A percentile compares a stretch with the other conserved stretches of the same genome.
Conservation (phyloP, 2,797 vertebrate genomes). For the Myiotriccus ornatus region DNA sequence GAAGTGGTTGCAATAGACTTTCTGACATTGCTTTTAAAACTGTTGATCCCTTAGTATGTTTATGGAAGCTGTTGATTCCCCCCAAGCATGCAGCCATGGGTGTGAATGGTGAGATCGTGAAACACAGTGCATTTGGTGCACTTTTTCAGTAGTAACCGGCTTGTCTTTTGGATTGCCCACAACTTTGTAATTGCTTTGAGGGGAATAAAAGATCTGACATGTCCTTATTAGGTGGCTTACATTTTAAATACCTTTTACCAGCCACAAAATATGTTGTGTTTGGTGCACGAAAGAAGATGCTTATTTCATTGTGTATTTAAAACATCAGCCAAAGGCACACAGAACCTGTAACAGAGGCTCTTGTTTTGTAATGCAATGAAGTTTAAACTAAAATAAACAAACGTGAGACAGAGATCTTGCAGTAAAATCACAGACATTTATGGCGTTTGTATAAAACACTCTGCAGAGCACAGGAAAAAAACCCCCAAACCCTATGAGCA, state of each 20-base stretch:
- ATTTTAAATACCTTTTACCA: conserved; percentile 12
- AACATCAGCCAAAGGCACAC: background rate
- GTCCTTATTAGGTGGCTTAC: background rate
- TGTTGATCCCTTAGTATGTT: background rate
- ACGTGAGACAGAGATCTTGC: background rate
- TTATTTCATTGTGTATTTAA: conserved; percentile 30
- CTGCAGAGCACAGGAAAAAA: background rate
- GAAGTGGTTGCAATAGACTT: background rate
- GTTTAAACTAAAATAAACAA: conserved; percentile 25
- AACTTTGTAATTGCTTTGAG: background rate
- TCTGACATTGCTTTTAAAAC: background rate
- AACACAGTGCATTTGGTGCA: background rate
- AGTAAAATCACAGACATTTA: conserved; percentile 27
- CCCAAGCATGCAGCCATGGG: background rate
- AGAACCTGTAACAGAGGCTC: background rate
- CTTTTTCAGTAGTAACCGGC: background rate
- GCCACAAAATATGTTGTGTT: background rate
- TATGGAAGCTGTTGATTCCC: background rate
- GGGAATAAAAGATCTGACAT: background rate
- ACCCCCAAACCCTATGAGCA: background rate
- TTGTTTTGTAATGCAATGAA: conserved; percentile 5
- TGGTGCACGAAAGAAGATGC: background rate
- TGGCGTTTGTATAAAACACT: background rate
- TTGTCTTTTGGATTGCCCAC: background rate
- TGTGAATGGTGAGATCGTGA: background rate